phyloP scores from a whole-genome alignment of 2,888 invertebrate species.

The Lymantria monacha region DNA sequence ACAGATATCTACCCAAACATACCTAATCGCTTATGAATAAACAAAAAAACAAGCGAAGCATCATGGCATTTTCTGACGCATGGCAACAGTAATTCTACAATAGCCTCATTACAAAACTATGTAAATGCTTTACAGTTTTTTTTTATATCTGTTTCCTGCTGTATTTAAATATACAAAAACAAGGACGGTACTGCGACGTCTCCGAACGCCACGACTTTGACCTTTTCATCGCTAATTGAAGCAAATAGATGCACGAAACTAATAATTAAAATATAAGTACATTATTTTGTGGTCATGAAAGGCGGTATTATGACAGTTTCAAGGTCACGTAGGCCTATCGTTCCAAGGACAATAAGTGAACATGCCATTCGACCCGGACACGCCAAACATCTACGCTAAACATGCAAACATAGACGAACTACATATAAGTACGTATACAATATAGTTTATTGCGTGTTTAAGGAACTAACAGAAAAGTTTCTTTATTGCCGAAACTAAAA shows the following conservation, averaged over 20 bases:
- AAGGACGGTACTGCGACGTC: constrained; percentile 35
- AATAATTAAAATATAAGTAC: constrained; percentile 37
- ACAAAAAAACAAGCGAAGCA: too few relatives aligned
- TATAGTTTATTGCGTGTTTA: constrained; percentile 27
- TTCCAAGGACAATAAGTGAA: constrained; percentile 30
- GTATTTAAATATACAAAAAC: constrained; percentile 30
- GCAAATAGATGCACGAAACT: constrained; percentile 45
- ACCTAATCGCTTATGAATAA: too few relatives aligned
- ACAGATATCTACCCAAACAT: constrained; percentile 8
- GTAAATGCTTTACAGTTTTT: constrained; percentile 17
- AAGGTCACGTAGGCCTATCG: constrained; percentile 26
- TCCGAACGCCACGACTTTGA: constrained; percentile 35
- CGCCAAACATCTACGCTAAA: constrained; percentile 29
- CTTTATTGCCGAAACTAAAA: constrained; percentile 27
- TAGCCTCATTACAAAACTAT: constrained; percentile 22
- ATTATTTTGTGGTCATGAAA: constrained; percentile 21
- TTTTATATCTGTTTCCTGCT: too few relatives aligned
- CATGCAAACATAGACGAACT: constrained; percentile 31
- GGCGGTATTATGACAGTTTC: constrained; percentile 35
- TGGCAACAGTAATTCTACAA: background rate
- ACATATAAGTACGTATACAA: constrained; percentile 11
- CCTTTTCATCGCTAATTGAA: constrained; percentile 38
- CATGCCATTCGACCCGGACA: constrained; percentile 34
- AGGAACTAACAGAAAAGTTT: constrained; percentile 26
- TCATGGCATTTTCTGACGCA: too few relatives aligned